Evolutionary conservation across 2,113 vertebrate genomes (phyloP).

Genomic region (Eolophus roseicapilla): DNA sequence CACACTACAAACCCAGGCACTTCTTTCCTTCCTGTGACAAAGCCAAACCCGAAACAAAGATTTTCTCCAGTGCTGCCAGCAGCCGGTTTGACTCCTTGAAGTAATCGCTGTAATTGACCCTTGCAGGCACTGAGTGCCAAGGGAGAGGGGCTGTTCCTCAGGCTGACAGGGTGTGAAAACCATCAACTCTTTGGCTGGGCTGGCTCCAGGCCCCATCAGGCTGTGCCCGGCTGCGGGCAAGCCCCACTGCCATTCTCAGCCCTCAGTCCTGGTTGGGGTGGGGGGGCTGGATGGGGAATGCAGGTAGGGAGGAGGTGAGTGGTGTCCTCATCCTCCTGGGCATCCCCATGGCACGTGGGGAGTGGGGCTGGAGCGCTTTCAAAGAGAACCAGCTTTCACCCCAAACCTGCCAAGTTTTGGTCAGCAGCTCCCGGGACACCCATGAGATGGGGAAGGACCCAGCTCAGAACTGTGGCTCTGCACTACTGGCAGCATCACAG

Average conservation of each 20-base stretch:
- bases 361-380: neutral
- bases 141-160: conserved; percentile 9
- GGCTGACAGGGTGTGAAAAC: conserved; percentile 38
- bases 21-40: conserved; percentile 22
- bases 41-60: conserved; percentile 27
- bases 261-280: fast-evolving
- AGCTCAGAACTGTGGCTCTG: neutral
- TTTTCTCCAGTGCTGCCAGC: conserved; percentile 30
- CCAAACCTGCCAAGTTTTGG: neutral
- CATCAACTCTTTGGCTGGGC: neutral
- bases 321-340: neutral
- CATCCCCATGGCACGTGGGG: fast-evolving
- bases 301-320: neutral
- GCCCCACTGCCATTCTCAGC: neutral
- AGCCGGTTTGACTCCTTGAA: conserved; percentile 55
- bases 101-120: conserved; percentile 63
- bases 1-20: neutral
- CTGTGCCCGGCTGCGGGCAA: neutral
- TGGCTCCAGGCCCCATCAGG: neutral
- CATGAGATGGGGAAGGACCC: fast-evolving
- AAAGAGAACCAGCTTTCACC: neutral
- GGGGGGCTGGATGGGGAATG: neutral
- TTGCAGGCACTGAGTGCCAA: conserved; percentile 27
- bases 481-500: neutral
- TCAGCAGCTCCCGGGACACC: neutral